Conservation (phyloP, 2,797 vertebrate genomes). For the Thalassophryne amazonica region DNA sequence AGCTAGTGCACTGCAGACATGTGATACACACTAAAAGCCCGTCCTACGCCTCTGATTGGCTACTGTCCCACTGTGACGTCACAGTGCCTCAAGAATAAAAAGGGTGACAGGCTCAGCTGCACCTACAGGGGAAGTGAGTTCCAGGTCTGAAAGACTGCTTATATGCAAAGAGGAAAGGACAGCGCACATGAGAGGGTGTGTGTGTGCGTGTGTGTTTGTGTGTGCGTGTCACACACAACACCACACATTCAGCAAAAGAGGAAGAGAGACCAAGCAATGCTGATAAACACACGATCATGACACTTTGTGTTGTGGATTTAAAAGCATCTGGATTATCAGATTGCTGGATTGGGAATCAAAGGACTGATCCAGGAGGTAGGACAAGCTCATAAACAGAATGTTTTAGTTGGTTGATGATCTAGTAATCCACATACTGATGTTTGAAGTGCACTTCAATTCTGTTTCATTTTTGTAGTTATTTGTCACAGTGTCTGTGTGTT, state of each 20-base stretch:
- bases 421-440: too few relatives aligned
- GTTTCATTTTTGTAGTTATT: too few relatives aligned
- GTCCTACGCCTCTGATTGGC: slow-evolving; percentile 52
- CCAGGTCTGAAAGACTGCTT: slow-evolving; percentile 35
- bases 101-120: slow-evolving; percentile 45
- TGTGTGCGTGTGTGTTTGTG: slow-evolving; percentile 8
- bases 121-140: slow-evolving; percentile 53
- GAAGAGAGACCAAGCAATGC: slow-evolving; percentile 11
- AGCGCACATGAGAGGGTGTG: background rate
- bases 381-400: too few relatives aligned
- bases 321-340: slow-evolving; percentile 37
- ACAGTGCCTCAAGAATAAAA: slow-evolving; percentile 54
- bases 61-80: slow-evolving; percentile 55
- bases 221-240: slow-evolving; percentile 10
- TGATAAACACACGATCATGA: slow-evolving; percentile 35
- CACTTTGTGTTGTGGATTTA: slow-evolving; percentile 47
- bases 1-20: slow-evolving; percentile 30
- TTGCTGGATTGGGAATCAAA: slow-evolving; percentile 33
- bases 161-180: slow-evolving; percentile 16
- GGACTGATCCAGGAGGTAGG: slow-evolving; percentile 48
- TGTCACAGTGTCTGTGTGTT: too few relatives aligned
- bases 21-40: slow-evolving; percentile 23
- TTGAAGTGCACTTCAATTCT: too few relatives aligned
- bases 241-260: slow-evolving; percentile 14
- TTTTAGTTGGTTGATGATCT: too few relatives aligned